phyloP scores from a whole-genome alignment of 2,797 vertebrate species.

The Neostethus bicornis region DNA sequence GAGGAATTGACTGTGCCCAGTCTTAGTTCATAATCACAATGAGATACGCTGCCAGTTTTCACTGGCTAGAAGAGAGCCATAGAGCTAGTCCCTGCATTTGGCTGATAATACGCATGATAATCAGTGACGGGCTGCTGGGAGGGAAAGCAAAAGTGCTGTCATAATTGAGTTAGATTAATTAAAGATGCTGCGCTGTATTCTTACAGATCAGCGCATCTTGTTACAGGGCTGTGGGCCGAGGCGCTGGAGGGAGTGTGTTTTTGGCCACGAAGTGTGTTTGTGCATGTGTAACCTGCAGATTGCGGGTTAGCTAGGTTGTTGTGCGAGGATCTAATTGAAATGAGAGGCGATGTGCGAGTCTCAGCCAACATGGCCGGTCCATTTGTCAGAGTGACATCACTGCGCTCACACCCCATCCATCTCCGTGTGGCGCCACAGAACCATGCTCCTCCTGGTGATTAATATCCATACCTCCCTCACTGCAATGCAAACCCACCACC shows the following conservation, averaged over 20 bases:
- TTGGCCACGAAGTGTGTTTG: slow-evolving; percentile 48
- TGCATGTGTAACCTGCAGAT: slow-evolving; percentile 71
- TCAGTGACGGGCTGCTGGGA: slow-evolving; percentile 60
- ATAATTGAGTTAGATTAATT: slow-evolving; percentile 77
- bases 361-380: slow-evolving; percentile 81
- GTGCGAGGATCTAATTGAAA: slow-evolving; percentile 85
- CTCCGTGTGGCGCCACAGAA: slow-evolving; percentile 73
- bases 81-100: slow-evolving; percentile 52
- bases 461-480: slow-evolving; percentile 81
- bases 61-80: slow-evolving; percentile 55
- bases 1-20: slow-evolving; percentile 55
- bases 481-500: slow-evolving; percentile 47
- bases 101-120: slow-evolving; percentile 61
- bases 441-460: slow-evolving; percentile 81
- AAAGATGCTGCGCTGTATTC: slow-evolving; percentile 58
- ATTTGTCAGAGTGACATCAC: slow-evolving; percentile 89
- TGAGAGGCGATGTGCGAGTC: slow-evolving; percentile 86
- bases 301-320: slow-evolving; percentile 62
- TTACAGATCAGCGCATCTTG: slow-evolving; percentile 72
- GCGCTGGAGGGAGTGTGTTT: slow-evolving; percentile 34
- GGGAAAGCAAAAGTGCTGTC: slow-evolving; percentile 62
- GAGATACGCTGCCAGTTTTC: slow-evolving; percentile 48
- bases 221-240: slow-evolving; percentile 56
- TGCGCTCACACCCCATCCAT: slow-evolving; percentile 86
- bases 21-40: slow-evolving; percentile 61